phyloP scores from a whole-genome alignment of 2,113 vertebrate species.

The Microtus oregoni region DNA sequence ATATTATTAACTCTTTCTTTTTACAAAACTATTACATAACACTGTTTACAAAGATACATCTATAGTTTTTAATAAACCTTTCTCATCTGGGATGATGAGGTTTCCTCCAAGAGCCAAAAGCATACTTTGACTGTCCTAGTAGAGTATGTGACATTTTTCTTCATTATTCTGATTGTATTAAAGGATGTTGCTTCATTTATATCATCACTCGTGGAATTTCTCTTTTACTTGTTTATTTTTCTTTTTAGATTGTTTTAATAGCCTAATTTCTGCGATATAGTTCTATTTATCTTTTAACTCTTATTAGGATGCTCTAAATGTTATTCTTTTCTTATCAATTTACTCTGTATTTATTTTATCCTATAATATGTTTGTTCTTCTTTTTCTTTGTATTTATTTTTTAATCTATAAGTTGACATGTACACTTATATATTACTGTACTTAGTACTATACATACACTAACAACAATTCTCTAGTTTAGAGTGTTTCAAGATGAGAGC shows the following conservation, averaged over 20 bases:
- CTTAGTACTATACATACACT: background rate
- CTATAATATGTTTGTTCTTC: background rate
- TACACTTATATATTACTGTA: background rate
- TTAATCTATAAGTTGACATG: background rate
- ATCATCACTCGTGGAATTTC: background rate
- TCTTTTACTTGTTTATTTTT: background rate
- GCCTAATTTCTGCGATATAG: background rate
- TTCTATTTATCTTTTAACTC: background rate
- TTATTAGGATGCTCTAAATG: background rate
- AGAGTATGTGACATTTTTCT: background rate
- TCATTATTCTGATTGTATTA: background rate
- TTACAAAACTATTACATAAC: background rate
- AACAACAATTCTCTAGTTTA: background rate
- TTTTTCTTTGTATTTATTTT: background rate
- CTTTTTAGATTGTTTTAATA: background rate
- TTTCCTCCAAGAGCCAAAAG: background rate
- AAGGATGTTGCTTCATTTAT: background rate
- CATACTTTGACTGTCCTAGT: background rate
- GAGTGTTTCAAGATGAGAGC: background rate
- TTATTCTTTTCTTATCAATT: background rate
- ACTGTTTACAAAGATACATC: background rate
- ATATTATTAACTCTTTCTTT: background rate
- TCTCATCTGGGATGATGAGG: background rate
- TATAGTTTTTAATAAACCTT: background rate
- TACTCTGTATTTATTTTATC: background rate